These are phyloP conservation scores for Cecidostiba fungosa DNA, from an alignment of 2,888 invertebrate genomes.

Conservation along the genomic window DNA sequence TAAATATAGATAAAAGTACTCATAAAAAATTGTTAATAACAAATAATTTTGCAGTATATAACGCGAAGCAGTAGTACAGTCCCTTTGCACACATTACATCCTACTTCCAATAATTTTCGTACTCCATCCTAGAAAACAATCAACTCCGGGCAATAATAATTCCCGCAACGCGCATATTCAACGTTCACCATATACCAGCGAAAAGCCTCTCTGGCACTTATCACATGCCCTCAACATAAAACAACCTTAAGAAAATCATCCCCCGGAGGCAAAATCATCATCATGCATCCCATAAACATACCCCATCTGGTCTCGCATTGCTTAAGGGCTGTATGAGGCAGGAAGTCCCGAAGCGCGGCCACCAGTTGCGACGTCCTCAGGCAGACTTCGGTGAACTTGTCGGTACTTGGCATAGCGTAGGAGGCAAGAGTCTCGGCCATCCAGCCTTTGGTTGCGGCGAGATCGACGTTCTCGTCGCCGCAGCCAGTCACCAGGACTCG, in stretches of 20 bases:
- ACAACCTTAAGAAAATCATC: background rate
- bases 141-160: too few species aligned
- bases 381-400: constrained; percentile 91
- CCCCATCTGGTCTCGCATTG: constrained; percentile 88
- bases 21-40: too few species aligned
- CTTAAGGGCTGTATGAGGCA: constrained; percentile 88
- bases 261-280: background rate
- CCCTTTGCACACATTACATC: too few species aligned
- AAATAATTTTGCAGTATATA: too few species aligned
- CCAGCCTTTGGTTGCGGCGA: constrained; percentile 90
- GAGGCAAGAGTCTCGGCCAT: constrained; percentile 93
- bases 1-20: too few species aligned
- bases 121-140: too few species aligned
- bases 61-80: too few species aligned
- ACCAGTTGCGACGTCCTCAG: constrained; percentile 90
- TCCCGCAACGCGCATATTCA: too few species aligned
- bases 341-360: constrained; percentile 89
- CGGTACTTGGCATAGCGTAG: constrained; percentile 91
- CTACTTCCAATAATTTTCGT: too few species aligned
- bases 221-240: too few species aligned
- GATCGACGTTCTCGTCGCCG: constrained; percentile 84
- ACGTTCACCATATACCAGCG: too few species aligned
- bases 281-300: constrained; percentile 31
- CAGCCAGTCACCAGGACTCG: constrained; percentile 89
- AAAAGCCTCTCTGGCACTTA: too few species aligned